phyloP scores from a whole-genome alignment of 1,140 invertebrate species.

The Papilio machaon region DNA sequence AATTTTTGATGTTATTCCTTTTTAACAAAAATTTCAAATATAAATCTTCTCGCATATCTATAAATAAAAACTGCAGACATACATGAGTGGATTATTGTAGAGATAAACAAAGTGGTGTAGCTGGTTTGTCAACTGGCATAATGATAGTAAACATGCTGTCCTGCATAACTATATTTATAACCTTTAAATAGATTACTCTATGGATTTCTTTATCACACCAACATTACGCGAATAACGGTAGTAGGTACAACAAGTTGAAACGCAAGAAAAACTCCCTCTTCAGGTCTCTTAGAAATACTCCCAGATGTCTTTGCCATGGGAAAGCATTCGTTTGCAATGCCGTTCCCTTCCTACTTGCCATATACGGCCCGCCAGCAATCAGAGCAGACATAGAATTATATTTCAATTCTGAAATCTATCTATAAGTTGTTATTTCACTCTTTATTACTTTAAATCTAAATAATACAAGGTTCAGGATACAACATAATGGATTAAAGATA shows the following conservation, averaged over 20 bases:
- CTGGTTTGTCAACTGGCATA: neutral
- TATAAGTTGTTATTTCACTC: constrained; percentile 23
- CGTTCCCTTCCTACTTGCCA: constrained; percentile 67
- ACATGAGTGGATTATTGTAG: neutral
- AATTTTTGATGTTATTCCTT: constrained; percentile 3
- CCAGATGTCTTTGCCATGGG: constrained; percentile 65
- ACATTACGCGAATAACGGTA: constrained; percentile 32
- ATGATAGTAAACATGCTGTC: constrained; percentile 13
- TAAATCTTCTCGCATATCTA: neutral
- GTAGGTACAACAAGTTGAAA: constrained; percentile 61
- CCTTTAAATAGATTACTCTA: constrained; percentile 16
- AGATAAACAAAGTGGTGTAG: constrained; percentile 10
- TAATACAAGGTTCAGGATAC: constrained; percentile 28
- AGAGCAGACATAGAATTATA: constrained; percentile 30
- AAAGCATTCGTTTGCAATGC: constrained; percentile 60
- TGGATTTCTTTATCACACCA: constrained; percentile 11
- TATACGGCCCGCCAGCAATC: constrained; percentile 62
- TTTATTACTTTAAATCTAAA: constrained; percentile 26
- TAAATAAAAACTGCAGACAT: constrained; percentile 1
- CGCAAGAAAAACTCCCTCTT: constrained; percentile 62
- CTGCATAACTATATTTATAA: constrained; percentile 11
- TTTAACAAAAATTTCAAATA: neutral
- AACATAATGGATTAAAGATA: constrained; percentile 9
- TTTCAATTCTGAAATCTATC: constrained; percentile 16
- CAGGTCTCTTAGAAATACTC: constrained; percentile 62